Percentiles rank a stretch among this genome's conserved stretches.
phyloP scores from a whole-genome alignment of 2,888 invertebrate genomes.

The Choreutis nemorana region DNA sequence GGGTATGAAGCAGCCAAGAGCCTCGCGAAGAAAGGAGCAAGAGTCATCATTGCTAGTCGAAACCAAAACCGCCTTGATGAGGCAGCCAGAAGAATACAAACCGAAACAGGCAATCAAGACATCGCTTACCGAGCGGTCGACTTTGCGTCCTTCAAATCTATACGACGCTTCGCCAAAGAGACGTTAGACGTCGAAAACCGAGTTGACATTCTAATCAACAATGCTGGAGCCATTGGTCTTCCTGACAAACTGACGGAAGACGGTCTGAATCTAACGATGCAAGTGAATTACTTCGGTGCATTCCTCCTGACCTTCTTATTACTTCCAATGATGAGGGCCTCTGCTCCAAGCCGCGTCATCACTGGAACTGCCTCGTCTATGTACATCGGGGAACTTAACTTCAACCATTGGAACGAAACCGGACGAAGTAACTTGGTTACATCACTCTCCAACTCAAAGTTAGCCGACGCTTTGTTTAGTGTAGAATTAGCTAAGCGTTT shows the following conservation, averaged over 20 bases:
- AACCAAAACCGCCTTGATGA: slow-evolving; percentile 44
- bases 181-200: slow-evolving; percentile 35
- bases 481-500: slow-evolving; percentile 64
- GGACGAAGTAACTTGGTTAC: slow-evolving; percentile 29
- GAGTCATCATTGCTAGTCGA: slow-evolving; percentile 58
- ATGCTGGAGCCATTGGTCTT: slow-evolving; percentile 60
- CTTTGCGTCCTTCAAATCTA: slow-evolving; percentile 48
- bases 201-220: slow-evolving; percentile 64
- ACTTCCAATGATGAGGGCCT: slow-evolving; percentile 53
- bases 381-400: slow-evolving; percentile 43
- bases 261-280: slow-evolving; percentile 71
- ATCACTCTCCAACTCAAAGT: slow-evolving; percentile 51
- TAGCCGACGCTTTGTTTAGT: slow-evolving; percentile 70
- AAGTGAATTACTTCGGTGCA: slow-evolving; percentile 75
- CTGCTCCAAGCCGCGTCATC: slow-evolving; percentile 68
- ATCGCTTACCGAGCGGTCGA: slow-evolving; percentile 39
- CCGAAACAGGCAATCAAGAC: slow-evolving; percentile 32
- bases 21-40: slow-evolving; percentile 50
- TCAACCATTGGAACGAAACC: slow-evolving; percentile 40
- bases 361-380: slow-evolving; percentile 71
- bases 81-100: slow-evolving; percentile 34
- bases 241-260: slow-evolving; percentile 64
- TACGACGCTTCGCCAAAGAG: slow-evolving; percentile 61
- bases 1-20: slow-evolving; percentile 52
- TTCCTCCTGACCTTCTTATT: slow-evolving; percentile 77